Evolutionary conservation across 2,888 invertebrate species (phyloP).

Genomic region (Lasiommata megera): DNA sequence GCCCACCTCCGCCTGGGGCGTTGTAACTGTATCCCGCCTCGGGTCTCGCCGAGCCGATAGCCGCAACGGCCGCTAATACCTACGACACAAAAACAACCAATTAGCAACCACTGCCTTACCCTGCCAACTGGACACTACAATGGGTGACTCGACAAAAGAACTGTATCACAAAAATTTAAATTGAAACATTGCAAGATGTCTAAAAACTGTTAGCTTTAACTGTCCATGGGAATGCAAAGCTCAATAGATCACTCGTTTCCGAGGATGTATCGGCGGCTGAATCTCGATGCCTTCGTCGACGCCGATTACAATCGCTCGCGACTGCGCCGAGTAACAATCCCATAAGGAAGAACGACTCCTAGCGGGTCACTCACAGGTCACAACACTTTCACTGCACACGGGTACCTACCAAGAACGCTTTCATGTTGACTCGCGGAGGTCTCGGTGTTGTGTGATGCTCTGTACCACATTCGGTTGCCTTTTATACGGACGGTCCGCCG

Average conservation of each 20-base stretch:
- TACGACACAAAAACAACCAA: conserved; percentile 47
- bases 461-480: conserved; percentile 57
- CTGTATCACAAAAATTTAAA: background rate
- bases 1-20: conserved; percentile 67
- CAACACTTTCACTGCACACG: conserved; percentile 77
- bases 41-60: conserved; percentile 81
- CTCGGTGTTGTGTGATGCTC: conserved; percentile 77
- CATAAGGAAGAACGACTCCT: conserved; percentile 55
- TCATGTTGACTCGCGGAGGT: conserved; percentile 80
- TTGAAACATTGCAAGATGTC: background rate
- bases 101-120: background rate
- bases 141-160: too few species aligned
- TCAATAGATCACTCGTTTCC: conserved; percentile 35
- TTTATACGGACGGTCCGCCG: conserved; percentile 66
- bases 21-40: conserved; percentile 83
- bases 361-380: conserved; percentile 68
- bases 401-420: conserved; percentile 80
- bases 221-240: conserved; percentile 24
- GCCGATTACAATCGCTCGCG: conserved; percentile 14
- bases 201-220: background rate
- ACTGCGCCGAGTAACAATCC: conserved; percentile 57
- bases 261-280: background rate
- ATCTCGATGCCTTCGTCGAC: conserved; percentile 19
- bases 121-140: background rate
- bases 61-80: conserved; percentile 80